A percentile compares a stretch with the other conserved stretches of the same genome.
phyloP scores from a whole-genome alignment of 1,140 invertebrate species.

The Pseudobourletiella spinata region DNA sequence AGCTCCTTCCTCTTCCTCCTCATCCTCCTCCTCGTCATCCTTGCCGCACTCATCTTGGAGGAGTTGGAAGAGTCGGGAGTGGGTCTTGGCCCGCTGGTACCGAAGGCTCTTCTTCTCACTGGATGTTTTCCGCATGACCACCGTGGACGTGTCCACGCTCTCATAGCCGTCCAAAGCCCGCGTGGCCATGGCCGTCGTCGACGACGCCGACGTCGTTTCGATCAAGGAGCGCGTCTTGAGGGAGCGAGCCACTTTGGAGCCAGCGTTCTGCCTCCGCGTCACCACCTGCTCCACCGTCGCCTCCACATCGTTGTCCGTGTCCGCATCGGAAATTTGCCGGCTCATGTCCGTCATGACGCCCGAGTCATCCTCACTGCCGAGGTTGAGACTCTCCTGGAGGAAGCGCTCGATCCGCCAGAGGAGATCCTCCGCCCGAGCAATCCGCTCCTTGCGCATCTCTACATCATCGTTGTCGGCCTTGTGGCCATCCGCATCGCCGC shows the following conservation, averaged over 20 bases:
- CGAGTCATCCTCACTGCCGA: constrained; percentile 52
- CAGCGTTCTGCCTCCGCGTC: not conserved
- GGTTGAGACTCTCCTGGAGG: constrained; percentile 32
- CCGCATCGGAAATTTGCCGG: constrained; percentile 56
- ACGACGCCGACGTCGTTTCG: constrained; percentile 3
- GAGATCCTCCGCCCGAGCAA: constrained; percentile 2
- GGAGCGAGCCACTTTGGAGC: not conserved
- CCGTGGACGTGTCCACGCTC: not conserved
- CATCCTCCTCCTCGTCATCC: constrained; percentile 40
- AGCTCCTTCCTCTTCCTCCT: constrained; percentile 27
- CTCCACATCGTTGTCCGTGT: constrained; percentile 52
- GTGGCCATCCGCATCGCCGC: not conserved
- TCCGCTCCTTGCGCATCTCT: not conserved
- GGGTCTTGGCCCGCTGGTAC: constrained; percentile 60
- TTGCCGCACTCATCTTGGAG: constrained; percentile 50
- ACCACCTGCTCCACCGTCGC: constrained; percentile 22
- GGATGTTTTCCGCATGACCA: constrained; percentile 13
- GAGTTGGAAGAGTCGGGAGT: constrained; percentile 58
- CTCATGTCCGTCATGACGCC: constrained; percentile 62
- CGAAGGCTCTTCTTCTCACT: constrained; percentile 44
- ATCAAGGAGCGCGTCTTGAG: constrained; percentile 17
- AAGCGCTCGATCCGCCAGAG: constrained; percentile 34
- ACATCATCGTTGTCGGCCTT: not conserved
- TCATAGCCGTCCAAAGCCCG: not conserved
- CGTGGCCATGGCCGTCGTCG: not conserved